These are phyloP conservation scores for Hypomesus transpacificus DNA, from an alignment of 2,113 vertebrate genomes.

Conservation along the genomic window DNA sequence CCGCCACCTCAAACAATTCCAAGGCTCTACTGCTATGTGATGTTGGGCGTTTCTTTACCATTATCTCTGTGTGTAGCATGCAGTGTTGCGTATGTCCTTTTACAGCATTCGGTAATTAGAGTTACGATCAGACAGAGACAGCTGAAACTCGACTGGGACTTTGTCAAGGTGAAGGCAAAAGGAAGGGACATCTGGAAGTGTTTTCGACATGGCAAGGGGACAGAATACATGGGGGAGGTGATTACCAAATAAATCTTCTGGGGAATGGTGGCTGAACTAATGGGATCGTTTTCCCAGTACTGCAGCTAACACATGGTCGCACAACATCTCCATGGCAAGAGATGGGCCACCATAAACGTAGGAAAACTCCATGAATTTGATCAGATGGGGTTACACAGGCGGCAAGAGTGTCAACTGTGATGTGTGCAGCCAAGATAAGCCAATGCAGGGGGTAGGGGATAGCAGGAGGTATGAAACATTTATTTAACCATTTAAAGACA, in stretches of 20 bases:
- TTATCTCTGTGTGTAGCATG: not conserved
- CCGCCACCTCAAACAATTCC: not conserved
- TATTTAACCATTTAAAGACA: too few species aligned
- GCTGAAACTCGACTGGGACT: constrained; percentile 8
- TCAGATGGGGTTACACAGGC: too few species aligned
- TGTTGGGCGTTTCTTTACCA: not conserved
- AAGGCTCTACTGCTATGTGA: too few species aligned
- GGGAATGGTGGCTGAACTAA: not conserved
- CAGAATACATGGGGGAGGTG: constrained; percentile 1
- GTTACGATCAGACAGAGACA: constrained; percentile 3
- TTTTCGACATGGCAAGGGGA: constrained; percentile 12
- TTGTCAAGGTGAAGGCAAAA: constrained; percentile 12
- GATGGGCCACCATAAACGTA: not conserved
- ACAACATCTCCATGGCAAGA: not conserved
- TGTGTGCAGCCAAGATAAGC: too few species aligned
- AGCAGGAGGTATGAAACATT: too few species aligned
- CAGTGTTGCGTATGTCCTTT: constrained; percentile 12
- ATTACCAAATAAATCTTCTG: not conserved
- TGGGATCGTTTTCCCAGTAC: not conserved
- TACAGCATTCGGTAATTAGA: constrained; percentile 1
- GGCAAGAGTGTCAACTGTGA: too few species aligned
- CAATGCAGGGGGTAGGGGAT: too few species aligned
- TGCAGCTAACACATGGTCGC: not conserved
- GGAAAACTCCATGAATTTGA: not conserved
- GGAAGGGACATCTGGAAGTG: constrained; percentile 22